Percentiles rank a stretch among this genome's conserved stretches.
Conservation (phyloP, 1,140 invertebrate species). For the Macrostomum lignano region DNA sequence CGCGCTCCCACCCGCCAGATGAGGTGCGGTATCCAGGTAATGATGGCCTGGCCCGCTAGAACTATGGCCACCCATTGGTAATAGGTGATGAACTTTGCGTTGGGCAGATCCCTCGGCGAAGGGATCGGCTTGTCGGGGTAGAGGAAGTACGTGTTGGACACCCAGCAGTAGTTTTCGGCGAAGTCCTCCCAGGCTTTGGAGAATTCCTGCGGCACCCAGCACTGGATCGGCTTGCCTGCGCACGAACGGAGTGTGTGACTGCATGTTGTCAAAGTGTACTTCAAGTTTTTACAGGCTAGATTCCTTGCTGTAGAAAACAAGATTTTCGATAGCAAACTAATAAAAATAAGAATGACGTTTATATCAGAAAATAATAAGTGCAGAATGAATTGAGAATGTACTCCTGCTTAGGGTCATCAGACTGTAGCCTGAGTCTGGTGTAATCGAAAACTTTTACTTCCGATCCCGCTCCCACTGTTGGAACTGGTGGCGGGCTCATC, state of each 20-base stretch:
- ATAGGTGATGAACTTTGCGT: slow-evolving; percentile 5
- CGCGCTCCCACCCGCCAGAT: slow-evolving; percentile 5
- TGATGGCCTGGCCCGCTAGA: slow-evolving; percentile 5
- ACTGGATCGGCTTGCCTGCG: slow-evolving; percentile 10
- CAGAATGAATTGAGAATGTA: no score
- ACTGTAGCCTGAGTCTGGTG: no score
- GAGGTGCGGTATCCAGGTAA: slow-evolving; percentile 4
- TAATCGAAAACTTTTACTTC: no score
- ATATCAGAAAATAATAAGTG: no score
- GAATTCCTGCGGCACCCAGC: slow-evolving; percentile 11
- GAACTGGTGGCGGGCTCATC: no score
- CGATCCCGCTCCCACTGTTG: no score
- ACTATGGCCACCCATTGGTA: slow-evolving; percentile 7
- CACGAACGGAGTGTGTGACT: neutral
- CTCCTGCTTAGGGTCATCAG: no score
- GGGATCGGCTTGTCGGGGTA: neutral
- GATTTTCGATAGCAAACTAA: no score
- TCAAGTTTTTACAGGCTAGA: no score
- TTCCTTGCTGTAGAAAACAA: no score
- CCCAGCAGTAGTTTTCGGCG: slow-evolving; percentile 8
- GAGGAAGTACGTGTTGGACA: slow-evolving; percentile 6
- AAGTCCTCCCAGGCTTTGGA: slow-evolving; percentile 9
- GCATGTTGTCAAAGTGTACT: no score
- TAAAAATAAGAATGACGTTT: no score
- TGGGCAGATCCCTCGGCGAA: neutral